Percentiles rank a stretch among this genome's conserved stretches.
phyloP scores from a whole-genome alignment of 2,888 invertebrate species.

The Eupithecia tripunctaria region DNA sequence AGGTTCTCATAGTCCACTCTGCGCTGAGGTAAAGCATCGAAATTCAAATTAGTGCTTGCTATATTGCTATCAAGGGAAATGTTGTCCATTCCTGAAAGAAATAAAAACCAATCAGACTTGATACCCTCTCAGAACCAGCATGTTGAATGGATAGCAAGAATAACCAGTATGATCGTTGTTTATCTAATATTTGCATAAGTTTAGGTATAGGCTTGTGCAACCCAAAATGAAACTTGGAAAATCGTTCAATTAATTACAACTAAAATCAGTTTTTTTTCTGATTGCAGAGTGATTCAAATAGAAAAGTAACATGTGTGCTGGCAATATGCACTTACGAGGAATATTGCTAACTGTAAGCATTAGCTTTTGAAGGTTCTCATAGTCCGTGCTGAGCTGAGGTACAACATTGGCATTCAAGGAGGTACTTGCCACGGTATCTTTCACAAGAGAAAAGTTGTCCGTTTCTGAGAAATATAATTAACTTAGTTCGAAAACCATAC shows the following conservation, averaged over 20 bases:
- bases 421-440: constrained; percentile 40
- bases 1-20: constrained; percentile 23
- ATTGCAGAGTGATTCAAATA: not conserved
- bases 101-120: not conserved
- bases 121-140: not conserved
- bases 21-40: constrained; percentile 18
- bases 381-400: constrained; percentile 7
- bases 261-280: not conserved
- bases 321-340: constrained; percentile 27
- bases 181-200: not conserved
- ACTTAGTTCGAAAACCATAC: too few species aligned
- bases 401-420: constrained; percentile 20
- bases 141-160: not conserved
- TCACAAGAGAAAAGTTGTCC: constrained; percentile 10
- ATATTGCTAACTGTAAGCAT: constrained; percentile 35
- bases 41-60: constrained; percentile 32
- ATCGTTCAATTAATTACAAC: not conserved
- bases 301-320: not conserved
- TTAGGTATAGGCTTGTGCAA: not conserved
- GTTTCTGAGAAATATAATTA: constrained; percentile 38
- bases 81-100: not conserved
- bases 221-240: not conserved
- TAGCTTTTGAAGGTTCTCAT: constrained; percentile 31
- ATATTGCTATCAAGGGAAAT: constrained; percentile 25
- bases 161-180: not conserved